Evolutionary conservation across 2,797 vertebrate genomes (phyloP).

Genomic region (Tapera naevia): DNA sequence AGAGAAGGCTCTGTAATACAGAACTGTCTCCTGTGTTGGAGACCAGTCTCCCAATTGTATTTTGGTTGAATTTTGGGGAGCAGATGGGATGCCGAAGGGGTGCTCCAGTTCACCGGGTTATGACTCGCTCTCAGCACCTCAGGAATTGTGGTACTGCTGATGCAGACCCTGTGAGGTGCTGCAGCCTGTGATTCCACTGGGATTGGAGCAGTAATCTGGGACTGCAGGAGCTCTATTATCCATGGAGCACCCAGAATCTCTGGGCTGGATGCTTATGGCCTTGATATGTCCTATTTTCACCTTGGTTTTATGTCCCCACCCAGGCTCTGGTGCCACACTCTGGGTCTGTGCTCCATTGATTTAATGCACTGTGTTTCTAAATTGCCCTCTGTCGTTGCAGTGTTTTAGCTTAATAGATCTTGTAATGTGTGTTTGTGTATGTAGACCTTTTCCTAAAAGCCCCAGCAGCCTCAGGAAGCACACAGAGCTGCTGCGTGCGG

Average conservation of each 20-base stretch:
- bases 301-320: background rate
- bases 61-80: background rate
- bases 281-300: background rate
- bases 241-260: background rate
- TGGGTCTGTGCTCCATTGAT: background rate
- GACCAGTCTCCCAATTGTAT: background rate
- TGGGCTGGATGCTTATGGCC: background rate
- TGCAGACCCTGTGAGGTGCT: fast-evolving
- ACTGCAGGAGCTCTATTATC: background rate
- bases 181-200: background rate
- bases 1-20: background rate
- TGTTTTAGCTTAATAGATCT: background rate
- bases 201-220: too few species aligned
- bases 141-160: background rate
- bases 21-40: background rate
- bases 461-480: background rate
- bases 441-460: background rate
- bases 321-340: fast-evolving
- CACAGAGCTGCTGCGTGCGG: background rate
- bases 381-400: background rate
- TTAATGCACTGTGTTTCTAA: fast-evolving
- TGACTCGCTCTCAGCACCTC: fast-evolving
- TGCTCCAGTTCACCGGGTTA: background rate
- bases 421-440: background rate
- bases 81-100: fast-evolving